Conservation (phyloP, 2,797 vertebrate species). For the Hippopotamyrus pictus region DNA sequence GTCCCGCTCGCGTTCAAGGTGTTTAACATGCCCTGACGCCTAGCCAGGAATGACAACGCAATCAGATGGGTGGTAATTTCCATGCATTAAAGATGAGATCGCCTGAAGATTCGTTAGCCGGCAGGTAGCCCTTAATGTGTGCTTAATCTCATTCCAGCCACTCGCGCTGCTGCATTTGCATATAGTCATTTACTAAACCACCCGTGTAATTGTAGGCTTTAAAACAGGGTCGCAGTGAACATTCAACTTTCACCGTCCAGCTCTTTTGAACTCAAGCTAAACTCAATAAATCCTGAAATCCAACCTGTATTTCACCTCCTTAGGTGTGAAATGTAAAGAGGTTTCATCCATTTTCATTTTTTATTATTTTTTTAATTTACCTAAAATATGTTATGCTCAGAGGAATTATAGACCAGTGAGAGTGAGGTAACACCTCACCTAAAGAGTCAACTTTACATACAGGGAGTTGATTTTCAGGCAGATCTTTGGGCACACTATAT, state of each 20-base stretch:
- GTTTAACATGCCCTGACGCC: background rate
- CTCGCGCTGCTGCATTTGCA: background rate
- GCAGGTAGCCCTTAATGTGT: constrained; percentile 8
- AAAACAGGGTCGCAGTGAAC: background rate
- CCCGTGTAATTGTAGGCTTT: background rate
- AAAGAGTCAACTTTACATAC: background rate
- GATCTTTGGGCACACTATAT: background rate
- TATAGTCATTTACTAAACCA: constrained; percentile 1
- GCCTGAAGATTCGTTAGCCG: background rate
- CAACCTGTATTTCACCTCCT: background rate
- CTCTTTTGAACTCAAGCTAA: background rate
- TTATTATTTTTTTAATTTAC: background rate
- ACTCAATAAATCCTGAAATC: background rate
- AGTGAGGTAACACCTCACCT: background rate
- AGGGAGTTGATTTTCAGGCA: background rate
- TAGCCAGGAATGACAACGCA: background rate
- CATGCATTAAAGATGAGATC: constrained; percentile 9
- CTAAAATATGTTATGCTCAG: background rate
- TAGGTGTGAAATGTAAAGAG: background rate
- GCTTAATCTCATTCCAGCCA: background rate
- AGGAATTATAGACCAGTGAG: background rate
- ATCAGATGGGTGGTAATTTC: background rate
- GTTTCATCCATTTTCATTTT: background rate
- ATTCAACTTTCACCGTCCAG: background rate
- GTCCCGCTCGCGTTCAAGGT: background rate